Conservation (phyloP, 2,888 invertebrate species). For the Leptopterna dolabrata region DNA sequence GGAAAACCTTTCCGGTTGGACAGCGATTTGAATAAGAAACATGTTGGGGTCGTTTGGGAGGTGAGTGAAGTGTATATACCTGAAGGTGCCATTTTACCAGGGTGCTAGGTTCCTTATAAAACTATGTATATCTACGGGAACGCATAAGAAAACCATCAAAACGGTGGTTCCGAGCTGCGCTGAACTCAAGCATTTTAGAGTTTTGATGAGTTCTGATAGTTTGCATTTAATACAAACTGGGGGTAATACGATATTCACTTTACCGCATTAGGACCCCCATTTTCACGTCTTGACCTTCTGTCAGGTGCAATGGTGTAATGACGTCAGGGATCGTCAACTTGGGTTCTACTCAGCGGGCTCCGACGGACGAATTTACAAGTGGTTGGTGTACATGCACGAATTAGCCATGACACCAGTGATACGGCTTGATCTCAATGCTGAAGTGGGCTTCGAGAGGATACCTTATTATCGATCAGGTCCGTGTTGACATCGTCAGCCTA, state of each 20-base stretch:
- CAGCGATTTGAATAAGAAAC: conserved; percentile 45
- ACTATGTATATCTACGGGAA: too few relatives aligned
- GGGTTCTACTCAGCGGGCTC: conserved; percentile 92
- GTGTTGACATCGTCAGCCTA: not conserved
- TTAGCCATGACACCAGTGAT: conserved; percentile 83
- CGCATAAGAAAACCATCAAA: too few relatives aligned
- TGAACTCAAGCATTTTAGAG: too few relatives aligned
- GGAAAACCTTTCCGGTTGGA: conserved; percentile 36
- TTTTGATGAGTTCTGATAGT: too few relatives aligned
- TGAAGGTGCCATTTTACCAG: too few relatives aligned
- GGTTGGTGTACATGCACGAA: conserved; percentile 86
- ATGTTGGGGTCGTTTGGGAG: conserved; percentile 46
- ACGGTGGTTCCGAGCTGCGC: too few relatives aligned
- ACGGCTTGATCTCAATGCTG: conserved; percentile 70
- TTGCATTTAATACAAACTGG: too few relatives aligned
- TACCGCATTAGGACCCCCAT: too few relatives aligned
- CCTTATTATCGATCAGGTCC: conserved; percentile 29
- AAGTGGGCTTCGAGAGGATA: conserved; percentile 25
- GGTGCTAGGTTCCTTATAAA: too few relatives aligned
- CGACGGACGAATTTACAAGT: conserved; percentile 90
- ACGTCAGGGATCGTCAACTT: conserved; percentile 90
- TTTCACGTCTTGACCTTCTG: too few relatives aligned
- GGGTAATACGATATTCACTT: too few relatives aligned
- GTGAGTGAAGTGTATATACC: too few relatives aligned
- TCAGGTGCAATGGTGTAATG: conserved; percentile 78